Evolutionary conservation across 1,140 invertebrate species (phyloP), one percentile per base, ranked within the genome.

Genomic region (Chymomyza costata): DNA sequence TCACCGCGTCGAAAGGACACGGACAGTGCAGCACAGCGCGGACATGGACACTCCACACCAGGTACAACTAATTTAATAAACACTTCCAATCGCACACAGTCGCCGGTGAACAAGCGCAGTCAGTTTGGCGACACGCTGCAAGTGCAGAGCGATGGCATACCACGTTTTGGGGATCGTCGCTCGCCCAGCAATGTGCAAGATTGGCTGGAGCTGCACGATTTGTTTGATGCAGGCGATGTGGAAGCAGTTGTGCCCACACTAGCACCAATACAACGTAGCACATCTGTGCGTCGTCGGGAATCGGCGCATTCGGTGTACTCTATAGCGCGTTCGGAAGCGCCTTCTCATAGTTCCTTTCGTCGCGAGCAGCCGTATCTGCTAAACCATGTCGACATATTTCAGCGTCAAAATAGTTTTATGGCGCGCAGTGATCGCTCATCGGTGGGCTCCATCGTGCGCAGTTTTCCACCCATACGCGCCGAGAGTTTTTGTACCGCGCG

Each of bases 1-100:
- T 92, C 91, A n/a, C 91, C 90, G 5, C 61, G 82, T 1, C 69
- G 70, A 39, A 76, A 61, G 52, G 74, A 83, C 89, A 89, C 86
- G 74, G 86, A 50, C 90, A 90, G 86, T 85, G 40, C 87, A 5
- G 73, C 54, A 63, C 49, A 82, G 67, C 40, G 54, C 50, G 28
- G 15, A 49, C 21, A 11, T 19, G 47, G 17, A 19, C 69, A 40
- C 39, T 63, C 62, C 17, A 70, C 66, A 44, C 21, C 49, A 30
- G 18, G 38, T 37, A 56, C 25, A 38, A 32, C 3, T 46, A 65
- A 65, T 48, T 19, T 11, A 16, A 14, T 18, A 5, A 25, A 25
- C 8, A 25, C 21, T 30, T 13, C 10, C 8, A 11, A 49, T 40
- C 1, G 40, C 43, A 47, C 19, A 30, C 10, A 46, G 34, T 46